Evolutionary conservation across 2,113 vertebrate genomes (phyloP), one percentile per base, ranked within the genome.

Genomic region (Rissa tridactyla): DNA sequence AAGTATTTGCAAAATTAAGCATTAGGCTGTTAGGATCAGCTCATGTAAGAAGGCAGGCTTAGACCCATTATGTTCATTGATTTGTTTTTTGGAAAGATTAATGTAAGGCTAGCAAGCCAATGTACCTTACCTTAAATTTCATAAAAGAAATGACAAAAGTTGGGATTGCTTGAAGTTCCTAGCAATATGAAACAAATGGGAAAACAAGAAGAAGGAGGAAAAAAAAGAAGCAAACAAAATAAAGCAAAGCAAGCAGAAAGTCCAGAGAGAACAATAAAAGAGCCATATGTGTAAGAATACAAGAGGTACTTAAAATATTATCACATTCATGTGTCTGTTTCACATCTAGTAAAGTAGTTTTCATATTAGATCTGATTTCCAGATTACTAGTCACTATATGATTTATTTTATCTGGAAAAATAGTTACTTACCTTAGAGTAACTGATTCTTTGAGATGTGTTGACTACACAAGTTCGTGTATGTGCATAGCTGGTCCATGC

Each of bases 71-170:
- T 15, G 21, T 46, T 80, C 58, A 98, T 97, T 6, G 97, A 98
- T 96, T 98, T 98, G 91, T 98, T 97, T 98, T 98, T 97, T 96
- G 34, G 15, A 54, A 81, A 85, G 29, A 82, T 40, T 57, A 94
- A 93, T 25, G 92, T 93, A 94, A 97, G 86, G 4, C 15, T 71
- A 66, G 55, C 61, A 92, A 94, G 78, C 13, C 49, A 88, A 51
- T 25, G 10, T 72, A 94, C 97, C 99, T 99, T 99, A 99, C 99
- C 99, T 99, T 98, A 80, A 98, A 98, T 83, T 98, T 98, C 88
- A 98, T 98, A 90, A 98, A 98, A 98, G 97, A 99, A 97, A 99
- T 98, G 87, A 98, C 98, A 99, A 99, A 99, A 97, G 97, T 98
- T 97, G 98, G 98, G 96, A 99, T 98, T 98, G 96, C 97, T 98